phyloP scores from a whole-genome alignment of 2,113 vertebrate species.

The Tor tambroides region DNA sequence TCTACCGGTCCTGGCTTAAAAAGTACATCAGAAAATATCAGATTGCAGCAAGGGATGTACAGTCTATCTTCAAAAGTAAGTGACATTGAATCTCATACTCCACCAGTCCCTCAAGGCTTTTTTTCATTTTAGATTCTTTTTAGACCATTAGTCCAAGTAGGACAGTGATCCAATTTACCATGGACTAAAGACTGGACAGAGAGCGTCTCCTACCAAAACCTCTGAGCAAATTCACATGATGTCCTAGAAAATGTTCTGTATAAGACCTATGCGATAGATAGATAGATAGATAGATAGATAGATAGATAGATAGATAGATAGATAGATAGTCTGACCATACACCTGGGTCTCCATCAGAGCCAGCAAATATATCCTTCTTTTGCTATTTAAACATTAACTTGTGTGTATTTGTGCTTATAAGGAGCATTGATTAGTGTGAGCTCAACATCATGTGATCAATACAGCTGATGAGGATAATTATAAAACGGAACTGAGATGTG shows the following conservation, averaged over 20 bases:
- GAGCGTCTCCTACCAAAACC: slow-evolving; percentile 27
- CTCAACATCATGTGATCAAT: slow-evolving; percentile 82
- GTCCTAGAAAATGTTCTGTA: slow-evolving; percentile 52
- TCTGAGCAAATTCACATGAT: background rate
- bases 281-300: background rate
- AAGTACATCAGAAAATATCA: background rate
- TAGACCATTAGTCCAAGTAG: slow-evolving; percentile 55
- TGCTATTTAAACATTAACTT: background rate
- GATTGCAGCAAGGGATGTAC: background rate
- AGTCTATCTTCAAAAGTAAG: slow-evolving; percentile 14
- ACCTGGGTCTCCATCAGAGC: too few species aligned
- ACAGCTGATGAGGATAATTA: slow-evolving; percentile 68
- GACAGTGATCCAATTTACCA: slow-evolving; percentile 46
- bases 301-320: background rate
- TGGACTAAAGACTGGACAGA: slow-evolving; percentile 28
- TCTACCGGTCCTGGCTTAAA: background rate
- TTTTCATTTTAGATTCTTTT: slow-evolving; percentile 47
- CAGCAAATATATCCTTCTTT: background rate
- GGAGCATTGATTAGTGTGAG: slow-evolving; percentile 71
- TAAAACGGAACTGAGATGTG: slow-evolving; percentile 63
- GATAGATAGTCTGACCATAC: slow-evolving; percentile 39
- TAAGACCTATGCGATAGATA: background rate
- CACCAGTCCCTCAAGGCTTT: slow-evolving; percentile 19
- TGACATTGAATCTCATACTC: slow-evolving; percentile 45
- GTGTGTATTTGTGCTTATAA: slow-evolving; percentile 60